Conservation (phyloP, 2,888 invertebrate genomes). For the Ernsta delagoae region DNA sequence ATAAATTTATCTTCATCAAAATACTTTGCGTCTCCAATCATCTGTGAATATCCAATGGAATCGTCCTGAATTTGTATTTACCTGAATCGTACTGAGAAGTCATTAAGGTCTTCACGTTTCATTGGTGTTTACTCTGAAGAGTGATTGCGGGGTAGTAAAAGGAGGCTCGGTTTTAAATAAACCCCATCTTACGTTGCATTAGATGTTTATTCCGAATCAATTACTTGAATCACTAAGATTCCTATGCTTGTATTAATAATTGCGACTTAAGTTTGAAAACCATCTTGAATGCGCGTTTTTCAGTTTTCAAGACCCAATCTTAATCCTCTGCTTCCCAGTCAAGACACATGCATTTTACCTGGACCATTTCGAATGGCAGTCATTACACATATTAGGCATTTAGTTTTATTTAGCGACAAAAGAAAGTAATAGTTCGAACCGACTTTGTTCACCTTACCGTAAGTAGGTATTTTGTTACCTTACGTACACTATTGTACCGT, state of each 20-base stretch:
- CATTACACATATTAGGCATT: not conserved
- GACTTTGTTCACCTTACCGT: not conserved
- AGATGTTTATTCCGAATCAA: too few species aligned
- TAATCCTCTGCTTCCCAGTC: too few species aligned
- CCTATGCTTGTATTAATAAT: too few species aligned
- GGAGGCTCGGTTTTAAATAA: too few species aligned
- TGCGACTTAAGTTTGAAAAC: too few species aligned
- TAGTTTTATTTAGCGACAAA: not conserved
- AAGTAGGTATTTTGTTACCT: not conserved
- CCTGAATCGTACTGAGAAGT: conserved; percentile 20
- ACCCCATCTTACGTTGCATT: too few species aligned
- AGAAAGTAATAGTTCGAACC: not conserved
- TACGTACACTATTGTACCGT: conserved; percentile 4
- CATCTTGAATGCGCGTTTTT: too few species aligned
- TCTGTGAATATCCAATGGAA: conserved; percentile 14
- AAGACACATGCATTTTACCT: too few species aligned
- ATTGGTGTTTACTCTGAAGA: conserved; percentile 26
- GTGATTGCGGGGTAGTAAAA: not conserved
- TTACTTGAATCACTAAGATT: too few species aligned
- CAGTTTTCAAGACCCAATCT: too few species aligned
- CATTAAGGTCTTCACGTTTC: conserved; percentile 17
- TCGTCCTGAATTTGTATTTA: conserved; percentile 30
- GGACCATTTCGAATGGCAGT: too few species aligned
- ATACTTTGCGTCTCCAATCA: conserved; percentile 8
- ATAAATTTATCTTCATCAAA: conserved; percentile 1